Percentiles rank a stretch among this genome's conserved stretches.
These are phyloP conservation scores for Phocides pigmalion DNA, from an alignment of 1,140 invertebrate genomes.

Conservation along the genomic window DNA sequence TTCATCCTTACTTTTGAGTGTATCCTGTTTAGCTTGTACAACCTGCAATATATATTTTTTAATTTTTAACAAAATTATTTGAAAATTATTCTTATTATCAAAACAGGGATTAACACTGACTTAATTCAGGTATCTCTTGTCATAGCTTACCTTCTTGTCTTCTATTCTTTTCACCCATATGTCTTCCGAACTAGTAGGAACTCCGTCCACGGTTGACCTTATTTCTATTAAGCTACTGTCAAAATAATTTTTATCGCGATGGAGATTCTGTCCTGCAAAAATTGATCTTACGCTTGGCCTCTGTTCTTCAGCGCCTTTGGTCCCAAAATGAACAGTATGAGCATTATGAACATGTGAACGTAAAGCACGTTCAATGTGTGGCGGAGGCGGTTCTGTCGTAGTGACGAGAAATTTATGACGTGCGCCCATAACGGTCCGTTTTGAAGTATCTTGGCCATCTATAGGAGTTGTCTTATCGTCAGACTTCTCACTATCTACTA, in stretches of 20 bases:
- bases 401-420: conserved; percentile 75
- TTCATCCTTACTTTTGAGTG: conserved; percentile 23
- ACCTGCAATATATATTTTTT: conserved; percentile 26
- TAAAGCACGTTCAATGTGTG: conserved; percentile 75
- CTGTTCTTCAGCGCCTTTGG: conserved; percentile 82
- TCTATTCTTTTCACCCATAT: conserved; percentile 88
- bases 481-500: conserved; percentile 32
- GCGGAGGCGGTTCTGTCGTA: conserved; percentile 52
- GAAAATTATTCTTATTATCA: neutral
- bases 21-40: conserved; percentile 26
- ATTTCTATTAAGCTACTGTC: conserved; percentile 92
- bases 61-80: neutral
- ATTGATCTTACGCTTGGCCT: conserved; percentile 83
- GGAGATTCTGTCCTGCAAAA: conserved; percentile 86
- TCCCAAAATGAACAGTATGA: conserved; percentile 86
- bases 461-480: conserved; percentile 31
- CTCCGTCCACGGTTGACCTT: conserved; percentile 88
- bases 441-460: conserved; percentile 51
- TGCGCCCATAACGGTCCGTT: conserved; percentile 71
- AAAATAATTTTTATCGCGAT: conserved; percentile 91
- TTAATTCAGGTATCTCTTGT: neutral
- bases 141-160: conserved; percentile 69
- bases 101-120: too few species aligned
- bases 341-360: conserved; percentile 84
- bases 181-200: conserved; percentile 84